These are phyloP conservation scores for Hypomecis punctinalis DNA, from an alignment of 2,888 invertebrate species.

Conservation along the genomic window DNA sequence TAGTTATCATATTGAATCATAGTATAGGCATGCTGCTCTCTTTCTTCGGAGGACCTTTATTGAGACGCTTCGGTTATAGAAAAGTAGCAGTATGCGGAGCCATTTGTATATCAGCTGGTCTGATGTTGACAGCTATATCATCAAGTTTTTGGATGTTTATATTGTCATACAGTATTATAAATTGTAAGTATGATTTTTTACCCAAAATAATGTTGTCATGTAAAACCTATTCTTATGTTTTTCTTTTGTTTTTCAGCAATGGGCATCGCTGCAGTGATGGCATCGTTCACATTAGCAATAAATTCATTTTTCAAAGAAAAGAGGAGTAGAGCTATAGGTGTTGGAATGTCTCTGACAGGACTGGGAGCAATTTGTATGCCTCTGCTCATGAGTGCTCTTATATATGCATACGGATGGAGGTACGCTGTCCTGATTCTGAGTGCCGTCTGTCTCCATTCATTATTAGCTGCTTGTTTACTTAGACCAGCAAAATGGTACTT, in stretches of 20 bases:
- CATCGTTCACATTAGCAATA: conserved; percentile 86
- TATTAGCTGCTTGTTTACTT: conserved; percentile 85
- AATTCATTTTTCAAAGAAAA: conserved; percentile 87
- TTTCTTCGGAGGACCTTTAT: conserved; percentile 87
- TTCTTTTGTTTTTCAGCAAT: conserved; percentile 79
- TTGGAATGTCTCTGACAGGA: conserved; percentile 87
- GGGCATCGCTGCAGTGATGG: conserved; percentile 86
- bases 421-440: conserved; percentile 87
- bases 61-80: conserved; percentile 86
- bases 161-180: conserved; percentile 87
- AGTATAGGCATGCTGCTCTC: conserved; percentile 88
- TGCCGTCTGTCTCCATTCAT: conserved; percentile 86
- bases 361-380: conserved; percentile 88
- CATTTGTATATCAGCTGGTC: conserved; percentile 81
- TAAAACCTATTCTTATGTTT: conserved; percentile 66
- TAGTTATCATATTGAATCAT: conserved; percentile 87
- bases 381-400: conserved; percentile 83
- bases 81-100: conserved; percentile 86
- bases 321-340: conserved; percentile 86
- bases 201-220: conserved; percentile 69
- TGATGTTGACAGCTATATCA: conserved; percentile 85
- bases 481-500: conserved; percentile 89
- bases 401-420: conserved; percentile 84
- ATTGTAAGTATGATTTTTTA: conserved; percentile 83
- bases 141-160: conserved; percentile 85